Conservation (phyloP, 30 jellyfish, hydroid and myxozoan genomes). For the Morbakka virulenta region DNA sequence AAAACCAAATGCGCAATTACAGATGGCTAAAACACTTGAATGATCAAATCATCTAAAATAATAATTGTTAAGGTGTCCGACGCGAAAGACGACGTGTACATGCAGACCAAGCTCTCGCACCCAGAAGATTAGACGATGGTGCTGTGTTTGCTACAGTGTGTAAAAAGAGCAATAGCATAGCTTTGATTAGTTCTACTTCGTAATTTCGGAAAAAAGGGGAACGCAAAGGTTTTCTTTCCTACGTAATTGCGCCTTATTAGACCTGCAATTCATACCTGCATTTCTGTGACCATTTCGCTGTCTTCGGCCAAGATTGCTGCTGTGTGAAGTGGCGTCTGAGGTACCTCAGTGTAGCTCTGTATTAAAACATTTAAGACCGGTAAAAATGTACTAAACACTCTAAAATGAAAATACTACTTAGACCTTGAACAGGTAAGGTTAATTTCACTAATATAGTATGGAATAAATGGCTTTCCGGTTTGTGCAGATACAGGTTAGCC, state of each 20-base stretch:
- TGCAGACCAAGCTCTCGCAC: too few relatives aligned
- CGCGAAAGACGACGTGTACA: too few relatives aligned
- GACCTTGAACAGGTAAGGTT: not conserved
- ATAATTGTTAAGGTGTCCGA: too few relatives aligned
- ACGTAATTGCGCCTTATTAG: not conserved
- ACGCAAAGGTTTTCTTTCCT: not conserved
- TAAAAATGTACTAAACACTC: not conserved
- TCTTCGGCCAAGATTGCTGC: constrained; percentile 83
- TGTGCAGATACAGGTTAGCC: not conserved
- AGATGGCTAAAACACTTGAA: too few relatives aligned
- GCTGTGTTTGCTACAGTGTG: too few relatives aligned
- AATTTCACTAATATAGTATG: too few relatives aligned
- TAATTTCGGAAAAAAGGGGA: too few relatives aligned
- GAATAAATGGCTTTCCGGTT: not conserved
- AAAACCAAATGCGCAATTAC: too few relatives aligned
- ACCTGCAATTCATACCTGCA: constrained; percentile 51
- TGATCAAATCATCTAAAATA: too few relatives aligned
- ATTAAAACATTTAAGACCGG: not conserved
- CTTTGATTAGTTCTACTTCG: too few relatives aligned
- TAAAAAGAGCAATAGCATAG: too few relatives aligned
- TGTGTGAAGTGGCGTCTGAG: constrained; percentile 90
- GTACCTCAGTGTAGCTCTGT: constrained; percentile 90
- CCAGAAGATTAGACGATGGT: too few relatives aligned
- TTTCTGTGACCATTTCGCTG: constrained; percentile 75
- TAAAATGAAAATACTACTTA: not conserved